Base-by-base conservation (phyloP, 2,113 vertebrate genomes). In the Onychostoma macrolepis region DNA sequence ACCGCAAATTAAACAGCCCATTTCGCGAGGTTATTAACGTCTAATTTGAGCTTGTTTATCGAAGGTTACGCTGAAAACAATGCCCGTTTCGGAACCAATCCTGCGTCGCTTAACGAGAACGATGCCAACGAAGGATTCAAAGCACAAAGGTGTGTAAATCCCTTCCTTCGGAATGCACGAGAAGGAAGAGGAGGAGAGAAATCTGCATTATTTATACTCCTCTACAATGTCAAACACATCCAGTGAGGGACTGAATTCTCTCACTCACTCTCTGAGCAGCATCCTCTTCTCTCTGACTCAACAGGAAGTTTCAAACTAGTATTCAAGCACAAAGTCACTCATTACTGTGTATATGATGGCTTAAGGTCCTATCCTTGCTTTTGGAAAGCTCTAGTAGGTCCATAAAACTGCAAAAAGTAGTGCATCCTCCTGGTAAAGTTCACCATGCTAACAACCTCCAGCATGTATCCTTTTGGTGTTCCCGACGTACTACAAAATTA, bases 1-100 rank as follows among this genome's bases (percentile, higher is more conserved):
- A 45, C 76, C 72, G 78, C 74, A 86, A 87, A 91, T 72, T 84
- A 83, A 87, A 78, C 84, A 15, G 83, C 67, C 86, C 86, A 90
- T 91, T 88, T 90, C 43, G 21, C 61, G 2, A 41, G 53, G 50
- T 86, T 50, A 36, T 88, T 90, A 84, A 76, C 11, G 58, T 74
- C 48, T 80, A 72, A 67, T 88, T 84, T 50, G 21, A 13, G 43
- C 28, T 53, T 50, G 69, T 79, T 78, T 38, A 48, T 41, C 33
- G 21, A 67, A 61, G 63, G 41, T 28, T 36, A 63, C 50, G 4
- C 33, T 24, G 58, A 53, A 79, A 85, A 96, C 95, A 94, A 96
- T 95, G 94, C 94, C 94, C 95, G 56, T 53, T 77, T 80, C 26
- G 0, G 50, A 77, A 80, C 24, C 45, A 87, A 85, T 80, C 53